Base-by-base conservation (phyloP, 64 coral and sea anemone genomes). In the Orbicella faveolata region DNA sequence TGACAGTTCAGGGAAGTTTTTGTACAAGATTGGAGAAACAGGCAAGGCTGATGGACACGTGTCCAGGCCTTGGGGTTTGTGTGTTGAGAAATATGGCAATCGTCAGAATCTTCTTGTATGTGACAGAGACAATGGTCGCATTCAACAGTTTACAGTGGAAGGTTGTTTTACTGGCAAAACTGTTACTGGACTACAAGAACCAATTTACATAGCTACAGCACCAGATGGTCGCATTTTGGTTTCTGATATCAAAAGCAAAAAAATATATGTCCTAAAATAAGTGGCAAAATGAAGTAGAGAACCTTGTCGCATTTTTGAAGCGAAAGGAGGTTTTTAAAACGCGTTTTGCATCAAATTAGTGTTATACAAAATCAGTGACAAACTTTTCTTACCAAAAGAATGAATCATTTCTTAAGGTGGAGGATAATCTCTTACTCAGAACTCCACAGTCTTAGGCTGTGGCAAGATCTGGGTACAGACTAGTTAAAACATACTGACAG, bases 131-230 rank as follows among this genome's bases (percentile, higher is more conserved):
- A 90, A 75, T 63, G 15, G 83, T 3, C 79, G 80, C 55, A 75
- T 91, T 23, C 77, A 74, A 61, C 69, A 75, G 73, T 74, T 91
- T 23, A 81, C 89, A 20, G 34, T 84, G 34, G 80, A 84, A 7
- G 89, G 89, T 64, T 25, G 25, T 59, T 91, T 91, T 67, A 84
- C 75, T 19, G 89, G 67, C 14, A 91, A 91, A 75, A 91, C 80
- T 63, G 75, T 63, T 18, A 74, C 66, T 76, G 53, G 63, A 54
- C 63, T 91, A 17, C 26, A 4, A 36, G 0, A 4, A 1, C 89
- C 80, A 11, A 3, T 0, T 18, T 33, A 34, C 52, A 63, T 64
- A 39, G 80, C 72, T 77, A 26, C 83, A 75, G 41, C 75, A 75
- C 69, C 61, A 64, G 80, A 91, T 84, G 89, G 70, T 16, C 59